Evolutionary conservation across 2,888 invertebrate genomes (phyloP).

Genomic region (Brachypalpus laphriformis): DNA sequence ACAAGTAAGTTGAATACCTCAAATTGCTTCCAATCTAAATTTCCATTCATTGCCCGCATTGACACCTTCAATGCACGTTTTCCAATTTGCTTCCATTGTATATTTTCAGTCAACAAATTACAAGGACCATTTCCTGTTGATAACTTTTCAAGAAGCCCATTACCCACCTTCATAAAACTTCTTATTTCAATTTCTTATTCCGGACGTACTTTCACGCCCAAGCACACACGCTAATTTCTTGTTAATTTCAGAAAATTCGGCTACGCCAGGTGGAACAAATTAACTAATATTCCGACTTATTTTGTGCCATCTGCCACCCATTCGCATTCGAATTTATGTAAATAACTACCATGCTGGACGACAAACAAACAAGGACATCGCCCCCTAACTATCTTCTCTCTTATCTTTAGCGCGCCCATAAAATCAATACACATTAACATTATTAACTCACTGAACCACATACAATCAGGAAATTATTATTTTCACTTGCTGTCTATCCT

Average conservation of each 20-base stretch:
- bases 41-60: not conserved
- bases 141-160: slow-evolving; percentile 8
- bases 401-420: slow-evolving; percentile 10
- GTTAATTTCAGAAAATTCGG: slow-evolving; percentile 19
- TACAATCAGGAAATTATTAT: slow-evolving; percentile 54
- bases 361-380: not conserved
- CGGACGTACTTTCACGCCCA: slow-evolving; percentile 13
- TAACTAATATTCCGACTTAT: slow-evolving; percentile 42
- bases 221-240: slow-evolving; percentile 16
- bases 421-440: slow-evolving; percentile 51
- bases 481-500: slow-evolving; percentile 21
- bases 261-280: slow-evolving; percentile 45
- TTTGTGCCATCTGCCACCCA: slow-evolving; percentile 39
- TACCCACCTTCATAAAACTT: not conserved
- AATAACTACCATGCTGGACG: slow-evolving; percentile 12
- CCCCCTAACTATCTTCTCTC: not conserved
- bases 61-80: not conserved
- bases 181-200: slow-evolving; percentile 22
- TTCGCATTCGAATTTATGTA: slow-evolving; percentile 34
- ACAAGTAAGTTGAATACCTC: too few relatives aligned
- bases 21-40: too few relatives aligned
- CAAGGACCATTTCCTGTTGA: slow-evolving; percentile 14
- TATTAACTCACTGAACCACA: slow-evolving; percentile 50
- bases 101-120: slow-evolving; percentile 1
- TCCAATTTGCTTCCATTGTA: not conserved